Base-by-base conservation (phyloP, 2,113 vertebrate species). In the Spheniscus mendiculus region DNA sequence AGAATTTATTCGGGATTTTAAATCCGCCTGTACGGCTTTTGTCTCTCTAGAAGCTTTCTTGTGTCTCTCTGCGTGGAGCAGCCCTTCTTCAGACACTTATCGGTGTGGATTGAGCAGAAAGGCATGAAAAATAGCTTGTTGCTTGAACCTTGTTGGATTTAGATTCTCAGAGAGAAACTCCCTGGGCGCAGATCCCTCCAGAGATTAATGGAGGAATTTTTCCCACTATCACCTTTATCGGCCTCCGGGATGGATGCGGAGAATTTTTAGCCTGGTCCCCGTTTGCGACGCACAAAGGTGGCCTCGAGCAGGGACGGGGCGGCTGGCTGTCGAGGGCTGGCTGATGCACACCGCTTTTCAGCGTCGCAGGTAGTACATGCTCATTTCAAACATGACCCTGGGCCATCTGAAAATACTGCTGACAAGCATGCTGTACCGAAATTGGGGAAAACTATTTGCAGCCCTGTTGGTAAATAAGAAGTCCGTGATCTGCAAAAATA, bases 301-400 rank as follows among this genome's bases (percentile, higher is more conserved):
- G 25, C 70, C 22, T 12, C 0, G 12, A 59, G 58, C 87, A 16
- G 63, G 62, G 56, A 9, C 1, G 2, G 73, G 59, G 55, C 7
- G 5, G n/a, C 49, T 19, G 30, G 12, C 65, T 9, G 4, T n/a
- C 12, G 6, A 20, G 40, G 22, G 55, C 25, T 36, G 62, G 14
- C 38, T 6, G 56, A 20, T 13, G 21, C 21, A 5, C 3, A 0
- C 14, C 1, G 4, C 58, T 89, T 53, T 18, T 42, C 15, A 5
- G 26, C 5, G 0, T n/a, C 4, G 0, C 0, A 7, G 15, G 11
- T 5, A 20, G 11, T 11, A 3, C 3, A 0, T 5, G 5, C 22
- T 74, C 61, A 22, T 34, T 56, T 76, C 45, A 65, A 67, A 49
- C 11, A 0, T 21, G 47, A 72, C 79, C 69, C 21, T 2, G 3